These are phyloP conservation scores for Paramormyrops kingsleyae DNA, from an alignment of 2,113 vertebrate genomes.

Conservation along the genomic window DNA sequence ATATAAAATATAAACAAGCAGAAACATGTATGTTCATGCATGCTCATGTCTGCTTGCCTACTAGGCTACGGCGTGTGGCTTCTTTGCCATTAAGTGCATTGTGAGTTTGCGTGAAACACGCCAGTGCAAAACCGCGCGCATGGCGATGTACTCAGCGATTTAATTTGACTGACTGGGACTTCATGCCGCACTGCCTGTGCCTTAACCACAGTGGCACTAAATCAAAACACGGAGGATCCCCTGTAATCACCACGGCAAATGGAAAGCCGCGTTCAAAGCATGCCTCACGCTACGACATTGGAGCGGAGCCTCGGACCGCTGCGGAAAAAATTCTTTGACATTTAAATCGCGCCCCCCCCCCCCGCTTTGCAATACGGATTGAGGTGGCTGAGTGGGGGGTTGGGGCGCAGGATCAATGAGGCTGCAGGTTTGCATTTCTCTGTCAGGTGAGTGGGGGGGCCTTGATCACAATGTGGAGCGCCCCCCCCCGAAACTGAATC, in stretches of 20 bases:
- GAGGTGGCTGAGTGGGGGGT: neutral
- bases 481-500: neutral
- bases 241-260: neutral
- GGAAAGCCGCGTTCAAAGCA: neutral
- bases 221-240: neutral
- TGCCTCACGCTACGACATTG: neutral
- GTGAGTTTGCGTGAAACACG: neutral
- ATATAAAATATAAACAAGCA: neutral
- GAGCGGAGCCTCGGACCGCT: neutral
- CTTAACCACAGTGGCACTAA: neutral
- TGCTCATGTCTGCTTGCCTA: neutral
- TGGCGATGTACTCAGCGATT: neutral
- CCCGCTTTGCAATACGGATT: neutral
- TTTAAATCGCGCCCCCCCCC: neutral
- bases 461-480: conserved; percentile 21
- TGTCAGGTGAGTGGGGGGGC: neutral
- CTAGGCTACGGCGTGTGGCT: neutral
- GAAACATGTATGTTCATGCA: neutral
- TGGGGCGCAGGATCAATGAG: neutral
- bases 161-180: neutral
- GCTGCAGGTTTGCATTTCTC: conserved; percentile 28
- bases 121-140: neutral
- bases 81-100: neutral
- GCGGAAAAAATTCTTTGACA: neutral
- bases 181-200: neutral